Evolutionary conservation across 2,797 vertebrate genomes (phyloP).

Genomic region (Uromys caudimaculatus): DNA sequence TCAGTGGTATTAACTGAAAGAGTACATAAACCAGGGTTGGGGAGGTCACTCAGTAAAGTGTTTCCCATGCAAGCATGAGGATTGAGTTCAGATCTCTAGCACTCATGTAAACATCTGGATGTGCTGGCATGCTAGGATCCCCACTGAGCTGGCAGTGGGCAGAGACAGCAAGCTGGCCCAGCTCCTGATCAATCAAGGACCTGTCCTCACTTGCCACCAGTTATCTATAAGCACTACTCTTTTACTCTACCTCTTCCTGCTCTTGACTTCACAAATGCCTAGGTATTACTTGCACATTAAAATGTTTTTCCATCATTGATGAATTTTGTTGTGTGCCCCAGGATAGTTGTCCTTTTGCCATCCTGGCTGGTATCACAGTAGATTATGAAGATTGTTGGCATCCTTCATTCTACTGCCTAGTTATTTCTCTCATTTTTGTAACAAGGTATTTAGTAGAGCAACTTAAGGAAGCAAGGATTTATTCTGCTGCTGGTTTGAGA

Average conservation of each 20-base stretch:
- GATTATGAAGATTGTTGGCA: neutral
- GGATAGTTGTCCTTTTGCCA: neutral
- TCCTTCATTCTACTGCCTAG: neutral
- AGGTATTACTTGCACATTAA: neutral
- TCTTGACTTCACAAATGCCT: neutral
- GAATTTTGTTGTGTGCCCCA: neutral
- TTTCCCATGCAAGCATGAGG: neutral
- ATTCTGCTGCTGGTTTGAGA: neutral
- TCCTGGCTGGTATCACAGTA: neutral
- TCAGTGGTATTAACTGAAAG: neutral
- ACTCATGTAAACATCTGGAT: neutral
- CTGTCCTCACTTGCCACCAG: neutral
- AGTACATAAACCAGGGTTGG: neutral
- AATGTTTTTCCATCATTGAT: neutral
- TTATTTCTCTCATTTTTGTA: neutral
- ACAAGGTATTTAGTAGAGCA: neutral
- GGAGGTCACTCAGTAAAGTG: neutral
- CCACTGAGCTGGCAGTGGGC: neutral
- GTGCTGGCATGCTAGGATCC: neutral
- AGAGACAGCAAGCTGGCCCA: neutral
- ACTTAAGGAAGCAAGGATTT: neutral
- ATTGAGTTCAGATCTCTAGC: neutral
- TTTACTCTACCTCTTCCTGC: neutral
- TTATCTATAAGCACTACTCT: neutral
- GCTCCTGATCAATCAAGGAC: neutral